phyloP scores from a whole-genome alignment of 2,797 vertebrate genomes.

The Clarias fuscus region DNA sequence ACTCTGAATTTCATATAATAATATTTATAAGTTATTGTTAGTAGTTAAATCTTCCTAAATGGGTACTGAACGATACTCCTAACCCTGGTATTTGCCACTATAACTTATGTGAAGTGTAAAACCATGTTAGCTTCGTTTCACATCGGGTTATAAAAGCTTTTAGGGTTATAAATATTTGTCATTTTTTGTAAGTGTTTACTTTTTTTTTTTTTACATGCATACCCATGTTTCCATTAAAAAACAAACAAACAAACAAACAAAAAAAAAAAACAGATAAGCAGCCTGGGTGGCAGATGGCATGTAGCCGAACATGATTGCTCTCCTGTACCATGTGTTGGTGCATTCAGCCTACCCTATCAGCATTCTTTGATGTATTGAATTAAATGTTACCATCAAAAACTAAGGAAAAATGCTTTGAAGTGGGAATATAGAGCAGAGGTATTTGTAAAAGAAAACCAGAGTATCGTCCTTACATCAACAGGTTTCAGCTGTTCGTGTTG shows the following conservation, averaged over 20 bases:
- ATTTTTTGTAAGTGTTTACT: neutral
- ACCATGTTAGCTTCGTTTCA: neutral
- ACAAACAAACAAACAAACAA: too few relatives aligned
- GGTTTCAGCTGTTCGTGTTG: too few relatives aligned
- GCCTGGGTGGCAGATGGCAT: neutral
- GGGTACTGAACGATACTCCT: neutral
- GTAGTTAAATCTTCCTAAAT: neutral
- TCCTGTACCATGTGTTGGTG: neutral
- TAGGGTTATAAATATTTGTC: too few relatives aligned
- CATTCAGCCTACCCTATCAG: neutral
- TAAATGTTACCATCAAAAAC: neutral
- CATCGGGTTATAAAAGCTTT: neutral
- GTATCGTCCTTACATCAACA: neutral
- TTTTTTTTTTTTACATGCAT: neutral
- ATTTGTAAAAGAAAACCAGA: neutral
- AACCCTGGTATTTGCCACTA: neutral
- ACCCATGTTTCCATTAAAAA: neutral
- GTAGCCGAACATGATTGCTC: neutral
- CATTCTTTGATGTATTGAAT: neutral
- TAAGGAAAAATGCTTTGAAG: neutral
- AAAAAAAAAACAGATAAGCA: neutral
- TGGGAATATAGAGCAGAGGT: neutral
- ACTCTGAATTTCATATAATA: neutral
- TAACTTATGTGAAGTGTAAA: neutral
- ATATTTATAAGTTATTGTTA: neutral